These are phyloP conservation scores for Anoplophora glabripennis DNA, from an alignment of 1,140 invertebrate genomes.

Conservation along the genomic window DNA sequence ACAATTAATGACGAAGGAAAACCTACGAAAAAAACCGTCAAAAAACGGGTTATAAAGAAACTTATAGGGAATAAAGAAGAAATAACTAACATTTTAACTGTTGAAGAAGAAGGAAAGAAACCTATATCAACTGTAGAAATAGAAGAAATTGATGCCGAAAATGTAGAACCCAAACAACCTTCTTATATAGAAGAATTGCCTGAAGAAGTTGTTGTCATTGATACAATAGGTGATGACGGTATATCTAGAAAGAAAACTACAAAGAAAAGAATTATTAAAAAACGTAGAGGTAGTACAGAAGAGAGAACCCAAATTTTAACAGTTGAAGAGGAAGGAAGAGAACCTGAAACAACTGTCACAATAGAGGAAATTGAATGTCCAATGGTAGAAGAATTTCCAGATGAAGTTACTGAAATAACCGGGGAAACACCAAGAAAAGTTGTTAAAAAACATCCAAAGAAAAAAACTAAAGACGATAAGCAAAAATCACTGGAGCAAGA, in stretches of 20 bases:
- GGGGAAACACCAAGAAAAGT: constrained; percentile 43
- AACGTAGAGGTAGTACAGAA: constrained; percentile 43
- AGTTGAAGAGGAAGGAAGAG: constrained; percentile 50
- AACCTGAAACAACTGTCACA: constrained; percentile 47
- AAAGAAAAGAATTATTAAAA: constrained; percentile 46
- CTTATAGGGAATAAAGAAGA: constrained; percentile 40
- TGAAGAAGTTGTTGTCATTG: constrained; percentile 41
- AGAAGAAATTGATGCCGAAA: constrained; percentile 37
- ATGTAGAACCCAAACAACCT: constrained; percentile 40
- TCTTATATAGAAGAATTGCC: constrained; percentile 38
- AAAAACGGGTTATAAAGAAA: constrained; percentile 45
- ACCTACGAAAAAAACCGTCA: constrained; percentile 41
- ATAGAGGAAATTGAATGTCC: constrained; percentile 22
- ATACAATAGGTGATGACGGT: constrained; percentile 37
- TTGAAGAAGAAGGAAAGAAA: constrained; percentile 42
- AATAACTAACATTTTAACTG: constrained; percentile 42
- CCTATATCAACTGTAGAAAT: constrained; percentile 42
- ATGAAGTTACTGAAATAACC: constrained; percentile 27
- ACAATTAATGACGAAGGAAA: constrained; percentile 47
- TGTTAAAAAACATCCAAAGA: constrained; percentile 45
- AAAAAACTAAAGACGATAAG: constrained; percentile 21
- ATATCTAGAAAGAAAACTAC: constrained; percentile 44
- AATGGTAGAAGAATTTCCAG: constrained; percentile 20
- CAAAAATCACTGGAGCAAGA: constrained; percentile 17
- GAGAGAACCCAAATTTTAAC: constrained; percentile 53